Evolutionary conservation across 2,888 invertebrate genomes (phyloP).

Genomic region (Lasioglossum morio): DNA sequence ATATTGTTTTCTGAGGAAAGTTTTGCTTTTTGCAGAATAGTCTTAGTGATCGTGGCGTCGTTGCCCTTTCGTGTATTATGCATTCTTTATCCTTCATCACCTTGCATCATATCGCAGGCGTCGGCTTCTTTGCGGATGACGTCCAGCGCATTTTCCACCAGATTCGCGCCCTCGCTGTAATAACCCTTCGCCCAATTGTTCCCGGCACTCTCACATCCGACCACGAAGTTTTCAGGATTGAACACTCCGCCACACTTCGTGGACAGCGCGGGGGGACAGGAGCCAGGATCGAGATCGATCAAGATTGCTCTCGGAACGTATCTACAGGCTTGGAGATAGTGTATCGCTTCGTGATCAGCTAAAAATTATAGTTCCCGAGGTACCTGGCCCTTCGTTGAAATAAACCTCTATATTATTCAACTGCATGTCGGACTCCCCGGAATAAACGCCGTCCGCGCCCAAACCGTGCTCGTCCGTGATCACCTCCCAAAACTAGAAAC

Average conservation of each 20-base stretch:
- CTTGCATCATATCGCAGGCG: conserved; percentile 94
- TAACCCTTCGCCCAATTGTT: conserved; percentile 89
- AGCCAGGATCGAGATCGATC: conserved; percentile 88
- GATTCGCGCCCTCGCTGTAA: conserved; percentile 95
- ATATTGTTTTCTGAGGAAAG: too few species aligned
- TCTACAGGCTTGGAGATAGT: conserved; percentile 80
- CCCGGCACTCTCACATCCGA: conserved; percentile 83
- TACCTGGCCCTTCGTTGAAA: conserved; percentile 86
- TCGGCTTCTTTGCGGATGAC: conserved; percentile 93
- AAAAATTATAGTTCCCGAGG: neutral
- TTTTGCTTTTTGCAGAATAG: too few species aligned
- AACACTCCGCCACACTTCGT: conserved; percentile 87
- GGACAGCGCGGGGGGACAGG: conserved; percentile 87
- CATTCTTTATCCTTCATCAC: conserved; percentile 34
- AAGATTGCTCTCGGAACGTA: conserved; percentile 88
- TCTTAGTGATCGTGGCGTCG: too few species aligned
- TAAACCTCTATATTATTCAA: conserved; percentile 87
- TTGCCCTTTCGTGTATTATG: neutral
- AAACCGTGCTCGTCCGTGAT: conserved; percentile 90
- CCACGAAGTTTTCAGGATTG: conserved; percentile 87
- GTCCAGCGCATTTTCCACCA: conserved; percentile 92
- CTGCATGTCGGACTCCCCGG: conserved; percentile 87
- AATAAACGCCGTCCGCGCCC: conserved; percentile 85
- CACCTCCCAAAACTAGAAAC: conserved; percentile 88
- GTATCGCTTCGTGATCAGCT: neutral